These are phyloP conservation scores for Raja brachyura DNA, from an alignment of 2,113 vertebrate species.

Conservation along the genomic window DNA sequence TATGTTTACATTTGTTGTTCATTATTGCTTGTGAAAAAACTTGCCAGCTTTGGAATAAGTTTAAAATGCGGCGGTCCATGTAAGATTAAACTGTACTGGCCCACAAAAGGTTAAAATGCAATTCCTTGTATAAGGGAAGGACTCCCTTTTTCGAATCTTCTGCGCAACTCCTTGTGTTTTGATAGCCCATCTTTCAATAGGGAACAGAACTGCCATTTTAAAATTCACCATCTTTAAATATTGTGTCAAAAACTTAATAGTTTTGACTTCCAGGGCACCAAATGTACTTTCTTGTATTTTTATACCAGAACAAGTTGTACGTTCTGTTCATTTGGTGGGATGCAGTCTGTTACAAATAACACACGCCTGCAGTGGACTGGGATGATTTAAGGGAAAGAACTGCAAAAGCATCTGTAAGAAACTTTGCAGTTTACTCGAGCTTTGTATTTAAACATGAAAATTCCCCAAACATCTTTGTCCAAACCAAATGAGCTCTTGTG, in stretches of 20 bases:
- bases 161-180: not conserved
- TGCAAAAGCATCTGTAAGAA: not conserved
- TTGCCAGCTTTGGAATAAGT: not conserved
- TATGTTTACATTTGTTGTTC: not conserved
- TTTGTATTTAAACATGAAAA: not conserved
- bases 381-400: not conserved
- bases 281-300: conserved; percentile 19
- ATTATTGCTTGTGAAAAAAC: not conserved
- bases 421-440: not conserved
- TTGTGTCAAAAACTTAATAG: not conserved
- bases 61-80: not conserved
- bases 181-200: not conserved
- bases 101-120: not conserved
- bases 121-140: not conserved
- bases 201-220: not conserved
- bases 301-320: not conserved
- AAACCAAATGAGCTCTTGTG: not conserved
- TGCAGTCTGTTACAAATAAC: not conserved
- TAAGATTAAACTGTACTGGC: not conserved
- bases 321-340: not conserved
- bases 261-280: not conserved
- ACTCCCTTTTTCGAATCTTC: not conserved
- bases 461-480: not conserved
- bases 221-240: conserved; percentile 11
- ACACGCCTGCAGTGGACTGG: not conserved